Evolutionary conservation across 2,888 invertebrate species (phyloP).

Genomic region (Microplitis deprimator): DNA sequence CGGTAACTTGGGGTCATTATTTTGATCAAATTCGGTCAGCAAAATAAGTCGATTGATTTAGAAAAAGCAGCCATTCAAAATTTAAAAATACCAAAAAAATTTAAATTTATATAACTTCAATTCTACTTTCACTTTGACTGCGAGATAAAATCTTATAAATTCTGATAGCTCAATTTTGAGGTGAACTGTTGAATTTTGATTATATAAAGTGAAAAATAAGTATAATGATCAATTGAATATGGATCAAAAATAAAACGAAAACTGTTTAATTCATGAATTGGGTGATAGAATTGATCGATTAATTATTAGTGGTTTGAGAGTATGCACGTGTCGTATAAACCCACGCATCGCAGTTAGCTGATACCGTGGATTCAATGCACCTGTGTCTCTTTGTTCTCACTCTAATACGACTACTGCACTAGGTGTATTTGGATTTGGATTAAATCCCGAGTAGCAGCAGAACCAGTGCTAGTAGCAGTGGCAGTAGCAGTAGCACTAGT

Average conservation of each 20-base stretch:
- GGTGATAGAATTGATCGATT: slow-evolving; percentile 19
- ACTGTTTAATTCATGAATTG: not conserved
- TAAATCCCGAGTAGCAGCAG: not conserved
- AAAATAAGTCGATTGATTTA: too few species aligned
- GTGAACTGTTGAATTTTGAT: too few species aligned
- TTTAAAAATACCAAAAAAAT: too few species aligned
- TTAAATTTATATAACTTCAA: too few species aligned
- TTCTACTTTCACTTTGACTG: too few species aligned
- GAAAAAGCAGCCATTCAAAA: too few species aligned
- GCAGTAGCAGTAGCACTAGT: not conserved
- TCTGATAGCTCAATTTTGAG: too few species aligned
- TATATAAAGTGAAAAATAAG: too few species aligned
- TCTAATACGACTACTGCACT: slow-evolving; percentile 8
- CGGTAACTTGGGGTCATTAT: too few species aligned
- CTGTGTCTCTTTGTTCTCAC: slow-evolving; percentile 17
- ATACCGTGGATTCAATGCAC: slow-evolving; percentile 24
- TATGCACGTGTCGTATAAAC: slow-evolving; percentile 22
- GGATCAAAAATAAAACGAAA: not conserved
- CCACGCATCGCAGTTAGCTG: slow-evolving; percentile 10
- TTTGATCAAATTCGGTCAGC: too few species aligned
- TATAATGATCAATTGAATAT: not conserved
- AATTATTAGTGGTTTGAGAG: slow-evolving; percentile 17
- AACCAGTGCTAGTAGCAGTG: not conserved
- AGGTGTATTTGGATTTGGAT: slow-evolving; percentile 4
- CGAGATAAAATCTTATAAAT: too few species aligned